Percentiles rank a stretch among this genome's conserved stretches.
phyloP scores from a whole-genome alignment of 2,888 invertebrate genomes.

The Spatulosminthurus flaviceps region DNA sequence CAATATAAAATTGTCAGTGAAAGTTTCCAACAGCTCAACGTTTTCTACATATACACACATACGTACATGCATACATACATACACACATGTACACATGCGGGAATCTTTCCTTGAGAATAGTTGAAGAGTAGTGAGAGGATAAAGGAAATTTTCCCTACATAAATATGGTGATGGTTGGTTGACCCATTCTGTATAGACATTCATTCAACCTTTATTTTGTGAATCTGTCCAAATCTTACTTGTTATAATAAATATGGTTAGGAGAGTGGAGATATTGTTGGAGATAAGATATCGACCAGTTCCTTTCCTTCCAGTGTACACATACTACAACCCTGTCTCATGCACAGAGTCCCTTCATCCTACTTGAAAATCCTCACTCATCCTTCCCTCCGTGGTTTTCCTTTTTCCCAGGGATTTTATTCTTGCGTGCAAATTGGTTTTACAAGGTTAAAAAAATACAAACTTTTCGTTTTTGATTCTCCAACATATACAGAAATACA shows the following conservation, averaged over 20 bases:
- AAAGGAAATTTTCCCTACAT: no score
- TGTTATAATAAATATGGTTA: no score
- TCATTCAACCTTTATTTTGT: background rate
- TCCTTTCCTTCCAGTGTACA: background rate
- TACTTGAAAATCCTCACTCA: background rate
- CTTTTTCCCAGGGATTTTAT: background rate
- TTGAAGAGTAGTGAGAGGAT: no score
- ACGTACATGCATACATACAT: no score
- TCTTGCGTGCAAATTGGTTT: background rate
- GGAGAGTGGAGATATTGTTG: background rate
- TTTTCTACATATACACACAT: no score
- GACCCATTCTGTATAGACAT: constrained; percentile 15
- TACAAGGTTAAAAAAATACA: constrained; percentile 24
- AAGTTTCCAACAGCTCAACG: no score
- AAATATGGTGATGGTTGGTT: constrained; percentile 22
- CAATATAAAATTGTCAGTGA: no score
- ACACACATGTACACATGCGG: no score
- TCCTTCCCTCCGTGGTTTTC: background rate
- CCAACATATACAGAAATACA: no score
- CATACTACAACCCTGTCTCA: background rate
- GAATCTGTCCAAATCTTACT: no score
- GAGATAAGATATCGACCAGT: constrained; percentile 31
- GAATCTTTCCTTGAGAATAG: no score
- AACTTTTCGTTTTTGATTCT: background rate
- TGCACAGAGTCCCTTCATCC: no score